Conservation (phyloP, 1,140 invertebrate species). For the Eufriesea mexicana region DNA sequence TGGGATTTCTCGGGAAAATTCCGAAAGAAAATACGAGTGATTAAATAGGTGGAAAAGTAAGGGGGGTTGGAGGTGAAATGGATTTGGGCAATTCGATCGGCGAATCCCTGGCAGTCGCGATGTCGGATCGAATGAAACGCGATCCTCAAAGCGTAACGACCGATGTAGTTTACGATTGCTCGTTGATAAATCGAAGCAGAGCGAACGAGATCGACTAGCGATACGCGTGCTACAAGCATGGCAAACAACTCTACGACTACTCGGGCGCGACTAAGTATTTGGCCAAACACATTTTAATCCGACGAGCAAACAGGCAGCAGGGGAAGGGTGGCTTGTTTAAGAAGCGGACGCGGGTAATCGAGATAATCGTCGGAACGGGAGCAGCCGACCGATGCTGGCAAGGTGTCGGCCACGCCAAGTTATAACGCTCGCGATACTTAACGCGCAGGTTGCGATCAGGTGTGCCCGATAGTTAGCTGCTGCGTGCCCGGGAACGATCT, state of each 20-base stretch:
- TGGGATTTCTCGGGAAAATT: too few species aligned
- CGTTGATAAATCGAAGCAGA: constrained; percentile 22
- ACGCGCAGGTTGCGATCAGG: constrained; percentile 18
- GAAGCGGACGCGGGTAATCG: constrained; percentile 35
- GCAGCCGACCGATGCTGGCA: not conserved
- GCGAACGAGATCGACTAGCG: not conserved
- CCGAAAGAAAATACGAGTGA: too few species aligned
- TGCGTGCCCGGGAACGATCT: not conserved
- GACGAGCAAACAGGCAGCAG: constrained; percentile 55
- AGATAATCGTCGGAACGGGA: constrained; percentile 42
- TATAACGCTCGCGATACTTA: constrained; percentile 24
- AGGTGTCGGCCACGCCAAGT: constrained; percentile 28
- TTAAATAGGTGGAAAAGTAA: not conserved
- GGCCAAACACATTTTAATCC: constrained; percentile 79
- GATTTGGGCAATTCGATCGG: not conserved
- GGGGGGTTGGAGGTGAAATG: too few species aligned
- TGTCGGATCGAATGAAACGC: not conserved
- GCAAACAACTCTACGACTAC: constrained; percentile 57
- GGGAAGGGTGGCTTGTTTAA: constrained; percentile 41
- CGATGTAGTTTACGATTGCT: not conserved
- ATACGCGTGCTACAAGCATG: constrained; percentile 9
- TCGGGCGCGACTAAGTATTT: constrained; percentile 76
- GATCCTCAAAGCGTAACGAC: not conserved
- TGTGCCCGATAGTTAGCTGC: not conserved
- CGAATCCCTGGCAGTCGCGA: not conserved